phyloP scores from a whole-genome alignment of 2,113 vertebrate genomes.

The Eurystomus gularis region DNA sequence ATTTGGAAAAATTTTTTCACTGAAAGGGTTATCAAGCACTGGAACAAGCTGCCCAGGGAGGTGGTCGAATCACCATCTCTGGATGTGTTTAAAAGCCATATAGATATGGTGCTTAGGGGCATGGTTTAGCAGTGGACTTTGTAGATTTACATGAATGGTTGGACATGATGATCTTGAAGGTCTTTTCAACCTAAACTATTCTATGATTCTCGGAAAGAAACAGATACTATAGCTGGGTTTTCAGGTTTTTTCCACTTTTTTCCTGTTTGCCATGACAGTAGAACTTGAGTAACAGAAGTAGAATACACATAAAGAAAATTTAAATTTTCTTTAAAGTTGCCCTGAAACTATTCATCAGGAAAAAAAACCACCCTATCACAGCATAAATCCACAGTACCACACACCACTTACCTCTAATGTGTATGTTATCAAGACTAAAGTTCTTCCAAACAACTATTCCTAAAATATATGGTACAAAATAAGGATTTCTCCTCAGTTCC shows the following conservation, averaged over 20 bases:
- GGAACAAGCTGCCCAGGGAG: too few relatives aligned
- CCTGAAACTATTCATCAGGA: background rate
- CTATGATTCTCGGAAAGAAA: background rate
- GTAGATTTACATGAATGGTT: too few relatives aligned
- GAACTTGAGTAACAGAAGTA: background rate
- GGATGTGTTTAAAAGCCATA: too few relatives aligned
- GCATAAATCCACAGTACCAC: background rate
- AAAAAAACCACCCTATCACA: background rate
- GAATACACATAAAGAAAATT: background rate
- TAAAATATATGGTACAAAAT: background rate
- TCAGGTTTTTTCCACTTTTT: background rate
- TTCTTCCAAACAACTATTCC: background rate
- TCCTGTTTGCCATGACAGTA: background rate
- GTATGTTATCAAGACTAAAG: background rate
- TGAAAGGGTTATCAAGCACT: too few relatives aligned
- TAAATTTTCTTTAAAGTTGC: background rate
- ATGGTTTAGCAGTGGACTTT: too few relatives aligned
- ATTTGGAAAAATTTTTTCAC: too few relatives aligned
- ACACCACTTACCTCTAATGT: background rate
- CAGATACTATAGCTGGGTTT: background rate
- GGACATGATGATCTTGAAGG: too few relatives aligned
- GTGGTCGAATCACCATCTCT: too few relatives aligned
- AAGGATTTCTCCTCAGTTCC: background rate
- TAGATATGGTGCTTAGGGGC: too few relatives aligned
- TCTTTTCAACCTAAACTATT: too few relatives aligned